Conservation (phyloP, 2,797 vertebrate genomes). For the Oreortyx pictus region DNA sequence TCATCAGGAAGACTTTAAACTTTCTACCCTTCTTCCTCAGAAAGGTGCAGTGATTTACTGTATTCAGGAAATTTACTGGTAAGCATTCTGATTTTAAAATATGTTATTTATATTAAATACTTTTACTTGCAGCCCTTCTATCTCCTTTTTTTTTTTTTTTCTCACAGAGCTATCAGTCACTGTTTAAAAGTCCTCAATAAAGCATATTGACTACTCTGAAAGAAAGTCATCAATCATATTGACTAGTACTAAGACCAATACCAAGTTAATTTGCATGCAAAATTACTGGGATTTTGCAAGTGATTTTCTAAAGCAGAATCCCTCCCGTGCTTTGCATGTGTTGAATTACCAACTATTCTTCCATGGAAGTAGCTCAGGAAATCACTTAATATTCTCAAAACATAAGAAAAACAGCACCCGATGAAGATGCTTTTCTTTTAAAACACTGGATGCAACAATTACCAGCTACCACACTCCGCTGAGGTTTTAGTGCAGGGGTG, state of each 20-base stretch:
- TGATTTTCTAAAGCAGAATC: constrained; percentile 4
- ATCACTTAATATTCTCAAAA: constrained; percentile 53
- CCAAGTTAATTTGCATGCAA: not conserved
- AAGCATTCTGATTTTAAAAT: constrained; percentile 28
- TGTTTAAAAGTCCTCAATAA: constrained; percentile 46
- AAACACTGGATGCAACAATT: constrained; percentile 24
- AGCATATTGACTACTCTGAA: constrained; percentile 25
- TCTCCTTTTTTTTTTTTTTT: not conserved
- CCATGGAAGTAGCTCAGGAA: constrained; percentile 46
- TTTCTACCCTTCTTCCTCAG: not conserved
- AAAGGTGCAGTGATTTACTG: not conserved
- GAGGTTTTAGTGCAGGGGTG: not conserved
- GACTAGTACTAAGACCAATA: constrained; percentile 19
- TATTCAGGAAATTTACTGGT: not conserved
- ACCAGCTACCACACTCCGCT: not conserved
- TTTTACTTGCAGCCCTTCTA: constrained; percentile 28
- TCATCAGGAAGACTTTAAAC: not conserved
- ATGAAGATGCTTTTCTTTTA: constrained; percentile 45
- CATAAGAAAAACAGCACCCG: not conserved
- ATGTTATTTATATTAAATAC: not conserved
- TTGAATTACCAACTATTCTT: constrained; percentile 38
- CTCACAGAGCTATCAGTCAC: constrained; percentile 42
- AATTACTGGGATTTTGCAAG: constrained; percentile 48
- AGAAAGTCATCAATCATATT: constrained; percentile 47
- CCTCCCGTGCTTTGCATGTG: not conserved